Evolutionary conservation across 1,140 invertebrate genomes (phyloP).

Genomic region (Trichomalopsis sarcophagae): DNA sequence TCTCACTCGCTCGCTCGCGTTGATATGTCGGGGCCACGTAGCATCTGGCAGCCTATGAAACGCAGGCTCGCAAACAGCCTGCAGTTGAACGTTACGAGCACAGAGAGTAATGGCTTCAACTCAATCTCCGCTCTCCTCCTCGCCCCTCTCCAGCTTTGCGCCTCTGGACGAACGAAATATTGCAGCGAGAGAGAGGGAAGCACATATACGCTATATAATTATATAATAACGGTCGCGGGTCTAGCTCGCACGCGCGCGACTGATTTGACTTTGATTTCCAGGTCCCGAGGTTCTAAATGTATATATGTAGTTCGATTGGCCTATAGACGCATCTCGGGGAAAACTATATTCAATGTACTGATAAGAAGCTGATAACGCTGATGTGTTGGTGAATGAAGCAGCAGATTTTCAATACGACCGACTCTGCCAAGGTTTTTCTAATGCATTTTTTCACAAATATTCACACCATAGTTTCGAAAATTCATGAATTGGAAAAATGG

Average conservation of each 20-base stretch:
- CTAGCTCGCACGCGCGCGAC: not conserved
- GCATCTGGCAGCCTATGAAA: constrained; percentile 69
- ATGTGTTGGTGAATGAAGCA: no score
- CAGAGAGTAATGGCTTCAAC: constrained; percentile 65
- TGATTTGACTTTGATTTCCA: constrained; percentile 19
- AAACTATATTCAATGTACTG: not conserved
- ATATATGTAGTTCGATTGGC: no score
- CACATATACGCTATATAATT: constrained; percentile 57
- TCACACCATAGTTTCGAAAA: no score
- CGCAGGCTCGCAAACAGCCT: constrained; percentile 62
- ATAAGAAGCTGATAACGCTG: not conserved
- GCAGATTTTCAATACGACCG: no score
- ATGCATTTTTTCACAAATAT: no score
- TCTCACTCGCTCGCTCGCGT: constrained; percentile 33
- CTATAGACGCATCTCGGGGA: not conserved
- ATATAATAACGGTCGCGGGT: constrained; percentile 59
- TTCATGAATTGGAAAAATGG: no score
- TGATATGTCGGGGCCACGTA: constrained; percentile 64
- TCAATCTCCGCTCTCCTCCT: constrained; percentile 60
- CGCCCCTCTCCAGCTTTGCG: constrained; percentile 10
- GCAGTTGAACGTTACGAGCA: constrained; percentile 67
- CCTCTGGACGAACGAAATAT: constrained; percentile 27
- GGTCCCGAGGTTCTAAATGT: not conserved
- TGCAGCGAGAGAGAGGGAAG: not conserved
- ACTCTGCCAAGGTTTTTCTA: no score